Evolutionary conservation across 2,797 vertebrate species (phyloP).

Genomic region (Tamandua tetradactyla): DNA sequence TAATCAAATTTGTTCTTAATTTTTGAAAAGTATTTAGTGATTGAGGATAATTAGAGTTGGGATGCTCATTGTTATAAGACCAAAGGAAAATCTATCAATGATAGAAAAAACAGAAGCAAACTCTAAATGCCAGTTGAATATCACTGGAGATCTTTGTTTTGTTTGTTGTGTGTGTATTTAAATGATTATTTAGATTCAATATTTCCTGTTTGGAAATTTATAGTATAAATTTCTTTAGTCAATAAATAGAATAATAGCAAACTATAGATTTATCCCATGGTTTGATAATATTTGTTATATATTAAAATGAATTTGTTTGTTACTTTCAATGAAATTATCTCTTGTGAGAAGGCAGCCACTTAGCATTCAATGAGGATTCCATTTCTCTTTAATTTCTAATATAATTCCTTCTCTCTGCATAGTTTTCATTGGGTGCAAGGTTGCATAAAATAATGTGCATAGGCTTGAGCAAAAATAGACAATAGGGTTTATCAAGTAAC

Average conservation of each 20-base stretch:
- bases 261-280: background rate
- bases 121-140: background rate
- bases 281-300: background rate
- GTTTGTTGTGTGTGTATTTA: background rate
- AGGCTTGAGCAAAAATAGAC: background rate
- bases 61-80: background rate
- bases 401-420: background rate
- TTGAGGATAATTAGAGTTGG: conserved; percentile 12
- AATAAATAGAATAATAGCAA: background rate
- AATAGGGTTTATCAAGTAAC: background rate
- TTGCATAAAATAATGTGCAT: background rate
- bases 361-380: background rate
- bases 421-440: background rate
- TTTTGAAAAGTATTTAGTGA: background rate
- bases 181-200: background rate
- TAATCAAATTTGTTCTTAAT: background rate
- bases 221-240: background rate
- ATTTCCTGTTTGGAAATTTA: background rate
- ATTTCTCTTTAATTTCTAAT: background rate
- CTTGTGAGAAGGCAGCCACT: background rate
- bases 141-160: background rate
- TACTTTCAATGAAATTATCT: background rate
- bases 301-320: background rate
- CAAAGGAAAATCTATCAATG: background rate
- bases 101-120: background rate